phyloP scores from a whole-genome alignment of 1,140 invertebrate genomes.

The Capitella teleta region DNA sequence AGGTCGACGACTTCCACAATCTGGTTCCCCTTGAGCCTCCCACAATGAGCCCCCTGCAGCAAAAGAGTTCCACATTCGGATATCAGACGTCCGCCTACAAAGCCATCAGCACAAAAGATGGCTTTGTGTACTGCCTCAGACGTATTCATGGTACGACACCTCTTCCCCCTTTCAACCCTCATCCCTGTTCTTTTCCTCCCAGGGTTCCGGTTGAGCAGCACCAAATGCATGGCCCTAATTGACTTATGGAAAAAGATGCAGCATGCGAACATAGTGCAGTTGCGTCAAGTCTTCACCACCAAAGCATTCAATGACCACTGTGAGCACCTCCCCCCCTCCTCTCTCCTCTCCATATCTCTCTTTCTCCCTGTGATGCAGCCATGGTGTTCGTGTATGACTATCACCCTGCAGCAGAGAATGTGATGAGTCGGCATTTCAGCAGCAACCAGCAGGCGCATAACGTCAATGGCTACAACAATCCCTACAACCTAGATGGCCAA shows the following conservation, averaged over 20 bases:
- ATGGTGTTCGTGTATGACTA: slow-evolving; percentile 95
- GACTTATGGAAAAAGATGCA: slow-evolving; percentile 77
- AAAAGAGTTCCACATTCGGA: slow-evolving; percentile 55
- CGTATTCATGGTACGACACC: slow-evolving; percentile 65
- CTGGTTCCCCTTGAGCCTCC: slow-evolving; percentile 76
- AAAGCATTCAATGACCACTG: slow-evolving; percentile 92
- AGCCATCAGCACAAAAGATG: slow-evolving; percentile 77
- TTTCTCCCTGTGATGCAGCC: slow-evolving; percentile 51
- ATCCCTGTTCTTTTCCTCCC: slow-evolving; percentile 13
- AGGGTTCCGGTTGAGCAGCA: slow-evolving; percentile 67
- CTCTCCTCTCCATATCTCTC: background rate
- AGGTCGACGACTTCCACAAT: slow-evolving; percentile 82
- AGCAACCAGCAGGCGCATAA: slow-evolving; percentile 7
- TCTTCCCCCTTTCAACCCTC: background rate
- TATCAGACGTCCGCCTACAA: slow-evolving; percentile 81
- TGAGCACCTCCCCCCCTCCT: slow-evolving; percentile 47
- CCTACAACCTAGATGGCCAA: background rate
- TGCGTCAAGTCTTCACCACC: slow-evolving; percentile 87
- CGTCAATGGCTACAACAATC: slow-evolving; percentile 7
- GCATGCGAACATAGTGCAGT: slow-evolving; percentile 83
- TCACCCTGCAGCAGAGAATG: slow-evolving; percentile 76
- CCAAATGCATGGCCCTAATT: slow-evolving; percentile 58
- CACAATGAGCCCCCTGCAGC: slow-evolving; percentile 33
- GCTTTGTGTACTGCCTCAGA: slow-evolving; percentile 70
- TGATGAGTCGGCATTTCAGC: slow-evolving; percentile 75